Base-by-base conservation (phyloP, 30 jellyfish, hydroid and myxozoan genomes). In the Calvadosia cruxmelitensis region DNA sequence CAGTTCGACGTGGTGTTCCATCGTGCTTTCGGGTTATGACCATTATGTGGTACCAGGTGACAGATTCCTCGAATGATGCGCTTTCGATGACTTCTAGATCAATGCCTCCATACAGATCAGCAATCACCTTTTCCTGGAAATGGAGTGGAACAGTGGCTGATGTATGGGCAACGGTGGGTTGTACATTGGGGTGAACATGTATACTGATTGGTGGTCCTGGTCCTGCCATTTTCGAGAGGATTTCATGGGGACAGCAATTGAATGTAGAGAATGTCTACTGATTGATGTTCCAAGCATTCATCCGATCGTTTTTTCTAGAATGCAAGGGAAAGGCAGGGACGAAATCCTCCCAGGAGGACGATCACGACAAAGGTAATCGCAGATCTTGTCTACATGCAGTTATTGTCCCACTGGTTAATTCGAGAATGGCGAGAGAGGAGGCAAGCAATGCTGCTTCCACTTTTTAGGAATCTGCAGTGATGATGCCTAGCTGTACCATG, bases 11-110 rank as follows among this genome's bases (percentile, higher is more conserved):
- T 10, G 83, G 86, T 13, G 30, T 1, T 16, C 86, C 82, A 67
- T 75, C 42, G 2, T 75, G 48, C 33, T 75, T 75, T 1, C 82
- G 80, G 34, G 49, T 24, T 3, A 75, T 73, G 15, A 75, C 74
- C 83, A 75, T 75, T 2, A 75, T 51, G 49, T 34, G 75, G 32
- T 83, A 74, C 85, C 85, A 74, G 5, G 83, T 66, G 62, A 65
- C 83, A 13, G 85, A 72, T 64, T 30, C 75, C 12, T 74, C 85
- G 16, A 64, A 23, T 3, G 82, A 83, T 0, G 63, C 84, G 62
- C 83, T 82, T 64, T 64, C 83, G n/a, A 74, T 63, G 35, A 74
- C 75, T 2, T 83, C 85, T 30, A 64, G 31, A 7, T 50, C 36
- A 2, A 74, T 53, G 73, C 65, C 85, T 24, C 34, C 75, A 33